Base-by-base conservation (phyloP, 2,113 vertebrate species). In the Actenoides hombroni region DNA sequence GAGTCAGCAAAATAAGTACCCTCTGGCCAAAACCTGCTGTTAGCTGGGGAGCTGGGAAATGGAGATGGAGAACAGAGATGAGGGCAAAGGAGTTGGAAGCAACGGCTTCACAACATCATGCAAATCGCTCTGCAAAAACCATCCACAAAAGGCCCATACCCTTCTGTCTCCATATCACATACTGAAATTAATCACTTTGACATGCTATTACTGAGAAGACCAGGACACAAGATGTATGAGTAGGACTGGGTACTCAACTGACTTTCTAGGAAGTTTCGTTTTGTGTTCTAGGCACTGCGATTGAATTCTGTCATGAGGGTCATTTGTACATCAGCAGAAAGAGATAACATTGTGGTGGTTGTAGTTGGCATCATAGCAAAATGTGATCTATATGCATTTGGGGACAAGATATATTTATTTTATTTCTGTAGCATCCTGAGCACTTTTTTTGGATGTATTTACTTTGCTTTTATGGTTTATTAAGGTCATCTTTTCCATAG, bases 381-480 rank as follows among this genome's bases (percentile, higher is more conserved):
- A 76, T 19, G 14, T 24, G 78, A 40, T 61, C 79, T 86, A 35
- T 73, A 25, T 23, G 6, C 92, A 42, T 73, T 13, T 64, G 20
- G 37, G 42, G 20, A 75, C 2, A 2, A 15, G 10, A 51, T 24
- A 69, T 2, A 48, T 86, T 44, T 29, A 17, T 83, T 93, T 86
- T 88, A 64, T 79, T 88, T 94, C 42, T 70, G 13, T 67, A 78
- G 64, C 46, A 89, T 85, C 83, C 75, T 74, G 57, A 76, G 26
- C 65, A 80, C 53, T 88, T 91, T 92, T 83, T 94, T 33, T 46
- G 68, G 51, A 74, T 82, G 13, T 40, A 65, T 48, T 48, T 65
- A 48, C 42, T 82, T 89, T 60, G 26, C 5, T 92, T 96, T 90
- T 80, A 84, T 88, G 17, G 35, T 76, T 93, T 94, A 83, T 97